Evolutionary conservation across 2,888 invertebrate genomes (phyloP), one percentile per base, ranked within the genome.

Genomic region (Campoletis raptor): DNA sequence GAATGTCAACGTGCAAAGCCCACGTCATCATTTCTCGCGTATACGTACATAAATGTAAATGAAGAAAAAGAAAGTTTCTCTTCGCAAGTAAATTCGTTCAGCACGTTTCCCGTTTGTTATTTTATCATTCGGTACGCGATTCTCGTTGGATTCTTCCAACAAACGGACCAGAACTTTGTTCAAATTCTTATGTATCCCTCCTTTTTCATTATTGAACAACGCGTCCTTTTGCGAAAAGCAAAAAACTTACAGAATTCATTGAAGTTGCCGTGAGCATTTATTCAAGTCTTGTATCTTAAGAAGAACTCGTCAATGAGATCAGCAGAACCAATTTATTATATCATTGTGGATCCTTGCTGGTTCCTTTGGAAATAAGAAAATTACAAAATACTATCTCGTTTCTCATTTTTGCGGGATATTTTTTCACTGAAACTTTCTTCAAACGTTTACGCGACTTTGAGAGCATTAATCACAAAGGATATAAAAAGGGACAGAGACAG

Each of bases 1-100:
- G 45, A 15, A 24, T 48, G 77, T 77, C 36, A 77, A 81, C 76
- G 72, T 73, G 67, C 48, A 67, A 86, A 78, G 24, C 73, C 69
- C 54, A 61, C 86, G 84, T 84, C 54, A 54, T 81, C 66, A 24
- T 64, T 52, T 52, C 48, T 45, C 36, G n/a, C 45, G 64, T 21
- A 36, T 64, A 30, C 10, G 30, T 45, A 18, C 70, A 48, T 40
- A 40, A 7, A 74, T 74, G 30, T 61, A 69, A 7, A 45, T 64
- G 12, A 7, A 45, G 77, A 15, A 61, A 66, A 37, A 45, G 61
- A 52, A 4, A 8, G 30, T 54, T 3, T 30, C 36, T 24, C n/a
- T 21, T 48, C 61, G n/a, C 67, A 37, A 30, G 8, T 37, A 21
- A 8, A 74, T 30, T 36, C 30, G 1, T 61, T 15, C 4, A 4